Percentiles rank a stretch among this genome's conserved stretches.
These are phyloP conservation scores for Papilio xuthus DNA, from an alignment of 1,140 invertebrate genomes.

Conservation along the genomic window DNA sequence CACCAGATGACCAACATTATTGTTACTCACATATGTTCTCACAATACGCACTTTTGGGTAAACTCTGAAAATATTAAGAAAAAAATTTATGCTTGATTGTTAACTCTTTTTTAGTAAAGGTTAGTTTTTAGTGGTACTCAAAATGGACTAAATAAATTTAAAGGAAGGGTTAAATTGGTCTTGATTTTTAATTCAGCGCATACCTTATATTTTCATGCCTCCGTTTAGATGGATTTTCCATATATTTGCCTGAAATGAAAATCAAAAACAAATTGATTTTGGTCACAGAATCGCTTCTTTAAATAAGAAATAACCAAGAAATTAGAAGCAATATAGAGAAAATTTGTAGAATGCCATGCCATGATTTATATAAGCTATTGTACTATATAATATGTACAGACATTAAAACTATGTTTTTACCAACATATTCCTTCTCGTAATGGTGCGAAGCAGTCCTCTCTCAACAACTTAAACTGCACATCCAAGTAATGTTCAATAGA, in stretches of 20 bases:
- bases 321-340: too few relatives aligned
- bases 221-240: constrained; percentile 61
- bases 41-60: constrained; percentile 68
- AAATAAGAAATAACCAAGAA: neutral
- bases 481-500: constrained; percentile 70
- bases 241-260: constrained; percentile 64
- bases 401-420: constrained; percentile 51
- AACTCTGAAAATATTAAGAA: constrained; percentile 53
- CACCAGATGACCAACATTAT: constrained; percentile 66
- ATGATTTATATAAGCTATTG: too few relatives aligned
- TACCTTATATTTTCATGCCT: constrained; percentile 72
- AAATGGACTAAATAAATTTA: too few relatives aligned
- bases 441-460: constrained; percentile 74
- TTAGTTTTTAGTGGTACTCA: too few relatives aligned
- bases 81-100: neutral
- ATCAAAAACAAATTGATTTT: constrained; percentile 32
- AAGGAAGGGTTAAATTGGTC: neutral
- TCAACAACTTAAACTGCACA: constrained; percentile 69
- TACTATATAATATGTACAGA: neutral
- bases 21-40: constrained; percentile 61
- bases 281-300: too few relatives aligned
- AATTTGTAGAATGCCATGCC: too few relatives aligned
- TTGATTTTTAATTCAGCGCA: constrained; percentile 28
- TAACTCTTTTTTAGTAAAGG: too few relatives aligned
- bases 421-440: constrained; percentile 73